Conservation (phyloP, 2,113 vertebrate species). For the Asarcornis scutulata region DNA sequence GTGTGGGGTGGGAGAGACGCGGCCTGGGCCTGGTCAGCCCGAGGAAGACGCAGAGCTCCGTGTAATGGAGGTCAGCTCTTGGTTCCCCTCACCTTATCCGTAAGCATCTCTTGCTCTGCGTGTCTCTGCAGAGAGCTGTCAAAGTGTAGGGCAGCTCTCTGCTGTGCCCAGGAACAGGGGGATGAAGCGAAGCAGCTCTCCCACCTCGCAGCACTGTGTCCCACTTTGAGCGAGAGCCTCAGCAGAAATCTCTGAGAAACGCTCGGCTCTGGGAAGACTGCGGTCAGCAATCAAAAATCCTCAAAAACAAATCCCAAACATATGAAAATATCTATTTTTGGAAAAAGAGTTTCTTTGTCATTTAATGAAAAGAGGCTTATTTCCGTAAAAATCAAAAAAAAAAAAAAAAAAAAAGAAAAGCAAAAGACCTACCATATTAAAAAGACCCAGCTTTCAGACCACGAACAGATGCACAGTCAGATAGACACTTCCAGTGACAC, state of each 20-base stretch:
- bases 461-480: neutral
- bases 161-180: neutral
- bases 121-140: accelerated
- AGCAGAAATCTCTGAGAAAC: slow-evolving; percentile 3
- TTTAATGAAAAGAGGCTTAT: neutral
- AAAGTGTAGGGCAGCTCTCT: neutral
- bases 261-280: neutral
- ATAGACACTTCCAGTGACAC: neutral
- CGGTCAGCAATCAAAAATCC: neutral
- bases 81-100: neutral
- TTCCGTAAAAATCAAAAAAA: neutral
- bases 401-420: neutral
- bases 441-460: neutral
- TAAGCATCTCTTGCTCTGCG: neutral
- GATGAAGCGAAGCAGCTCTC: neutral
- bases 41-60: neutral
- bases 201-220: neutral
- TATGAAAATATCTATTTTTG: neutral
- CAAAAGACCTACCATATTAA: neutral
- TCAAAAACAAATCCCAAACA: neutral
- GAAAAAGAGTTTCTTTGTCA: neutral
- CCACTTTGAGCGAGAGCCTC: neutral
- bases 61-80: neutral
- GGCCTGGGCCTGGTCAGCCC: neutral
- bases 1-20: neutral